Evolutionary conservation across 1,140 invertebrate species (phyloP), one percentile per base, ranked within the genome.

Genomic region (Rhagoletis zephyria): DNA sequence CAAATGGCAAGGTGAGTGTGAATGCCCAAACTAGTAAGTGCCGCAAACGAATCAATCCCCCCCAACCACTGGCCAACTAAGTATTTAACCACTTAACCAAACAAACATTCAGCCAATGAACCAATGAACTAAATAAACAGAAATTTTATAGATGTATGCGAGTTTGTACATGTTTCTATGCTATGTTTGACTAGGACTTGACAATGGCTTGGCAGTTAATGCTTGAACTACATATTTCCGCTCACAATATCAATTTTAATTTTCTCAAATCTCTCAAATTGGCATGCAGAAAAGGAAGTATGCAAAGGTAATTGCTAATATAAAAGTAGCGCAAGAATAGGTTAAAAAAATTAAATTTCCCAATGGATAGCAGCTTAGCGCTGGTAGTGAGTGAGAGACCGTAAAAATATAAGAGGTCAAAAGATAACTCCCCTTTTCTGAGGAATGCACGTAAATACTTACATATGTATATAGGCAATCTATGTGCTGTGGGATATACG

Each of bases 1-100:
- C 97, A 89, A 96, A 96, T 92, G 96, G 96, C 94, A 97, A 97
- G 95, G 96, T 97, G 93, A 93, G 90, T 5, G 63, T 63, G 70
- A 51, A 45, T 10, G 30, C 30, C 48, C 16, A 51, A 48, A 19
- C 14, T 30, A 70, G n/a, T 12, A 67, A 56, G 12, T 61, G 45
- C 19, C 42, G 7, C 60, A 30, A 30, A 30, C 30, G 30, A 30
- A 61, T 86, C 60, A 65, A 86, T 61, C 59, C 6, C 51, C 59
- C 6, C 51, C 60, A 65, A n/a, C 51, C 30, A 51, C 19, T 45
- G 16, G 30, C 16, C 5, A 81, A 81, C 74, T 81, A 56, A 81
- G 14, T 6, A 59, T n/a, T 81, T 56, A 81, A 56, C 61, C 61
- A 63, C 5, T 14, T 14, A 63, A 63, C 74, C 45, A 40, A 81